phyloP scores from a whole-genome alignment of 1,140 invertebrate species.

The Cotesia chilonis region DNA sequence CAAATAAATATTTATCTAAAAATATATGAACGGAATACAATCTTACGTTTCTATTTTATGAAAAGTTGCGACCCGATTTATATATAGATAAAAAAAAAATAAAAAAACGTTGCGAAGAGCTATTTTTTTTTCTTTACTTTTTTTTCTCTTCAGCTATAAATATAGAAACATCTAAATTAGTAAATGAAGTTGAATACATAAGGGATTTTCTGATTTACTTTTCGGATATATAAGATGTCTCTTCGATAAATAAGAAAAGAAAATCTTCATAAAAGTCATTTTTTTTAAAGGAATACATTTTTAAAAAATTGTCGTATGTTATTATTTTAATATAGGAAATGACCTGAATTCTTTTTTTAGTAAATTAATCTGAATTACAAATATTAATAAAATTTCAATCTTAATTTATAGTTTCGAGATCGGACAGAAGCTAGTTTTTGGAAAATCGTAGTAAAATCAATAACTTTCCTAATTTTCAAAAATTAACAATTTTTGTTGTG shows the following conservation, averaged over 20 bases:
- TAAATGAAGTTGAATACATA: constrained; percentile 9
- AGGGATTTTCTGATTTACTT: not conserved
- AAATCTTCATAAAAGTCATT: not conserved
- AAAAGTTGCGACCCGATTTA: constrained; percentile 28
- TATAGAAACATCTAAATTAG: constrained; percentile 50
- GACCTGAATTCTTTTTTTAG: too few species aligned
- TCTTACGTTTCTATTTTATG: constrained; percentile 19
- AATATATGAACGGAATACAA: not conserved
- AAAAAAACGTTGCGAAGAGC: constrained; percentile 15
- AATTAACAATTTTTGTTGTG: too few species aligned
- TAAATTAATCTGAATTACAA: too few species aligned
- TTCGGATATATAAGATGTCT: not conserved
- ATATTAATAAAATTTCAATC: too few species aligned
- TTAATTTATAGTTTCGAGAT: too few species aligned
- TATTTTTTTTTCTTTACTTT: constrained; percentile 12
- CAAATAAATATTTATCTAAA: constrained; percentile 3
- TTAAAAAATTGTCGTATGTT: too few species aligned
- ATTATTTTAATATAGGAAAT: too few species aligned
- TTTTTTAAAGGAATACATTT: too few species aligned
- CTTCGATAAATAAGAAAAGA: not conserved
- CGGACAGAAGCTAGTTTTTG: too few species aligned
- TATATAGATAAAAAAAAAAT: constrained; percentile 23
- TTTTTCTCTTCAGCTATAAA: constrained; percentile 28
- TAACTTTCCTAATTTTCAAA: too few species aligned
- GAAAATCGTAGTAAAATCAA: too few species aligned